Percentiles rank a stretch among this genome's conserved stretches.
These are phyloP conservation scores for Dyspetes luteomarginatus DNA, from an alignment of 2,888 invertebrate species.

Conservation along the genomic window DNA sequence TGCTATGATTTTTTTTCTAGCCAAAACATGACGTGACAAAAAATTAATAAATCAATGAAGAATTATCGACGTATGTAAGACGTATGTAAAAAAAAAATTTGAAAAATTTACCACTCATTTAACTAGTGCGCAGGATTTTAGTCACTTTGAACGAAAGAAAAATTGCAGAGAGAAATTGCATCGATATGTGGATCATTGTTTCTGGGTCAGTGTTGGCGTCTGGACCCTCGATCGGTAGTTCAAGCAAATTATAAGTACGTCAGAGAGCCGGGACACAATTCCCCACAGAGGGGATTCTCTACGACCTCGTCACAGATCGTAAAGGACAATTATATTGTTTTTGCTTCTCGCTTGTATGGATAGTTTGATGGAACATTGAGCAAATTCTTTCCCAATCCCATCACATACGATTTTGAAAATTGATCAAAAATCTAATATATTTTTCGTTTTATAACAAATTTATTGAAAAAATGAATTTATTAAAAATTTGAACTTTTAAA, in stretches of 20 bases:
- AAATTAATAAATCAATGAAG: no score
- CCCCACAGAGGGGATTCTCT: slow-evolving; percentile 31
- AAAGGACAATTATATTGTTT: slow-evolving; percentile 57
- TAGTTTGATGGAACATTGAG: not conserved
- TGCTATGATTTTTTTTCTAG: no score
- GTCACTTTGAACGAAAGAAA: not conserved
- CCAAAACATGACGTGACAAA: no score
- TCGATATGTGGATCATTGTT: slow-evolving; percentile 51
- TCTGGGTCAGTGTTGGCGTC: slow-evolving; percentile 55
- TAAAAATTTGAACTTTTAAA: no score
- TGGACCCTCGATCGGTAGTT: slow-evolving; percentile 41
- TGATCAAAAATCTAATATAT: no score
- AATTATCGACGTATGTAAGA: no score
- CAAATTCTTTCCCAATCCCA: not conserved
- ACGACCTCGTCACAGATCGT: slow-evolving; percentile 61
- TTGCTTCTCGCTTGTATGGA: not conserved
- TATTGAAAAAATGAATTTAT: no score
- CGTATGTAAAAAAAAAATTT: no score
- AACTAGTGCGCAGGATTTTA: no score
- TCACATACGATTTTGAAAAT: no score
- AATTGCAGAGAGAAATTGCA: not conserved
- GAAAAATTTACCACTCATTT: no score
- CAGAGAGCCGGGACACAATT: slow-evolving; percentile 37
- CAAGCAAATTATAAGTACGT: slow-evolving; percentile 31
- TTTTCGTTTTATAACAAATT: no score